phyloP scores from a whole-genome alignment of 2,888 invertebrate genomes.

The Agrilus mali region DNA sequence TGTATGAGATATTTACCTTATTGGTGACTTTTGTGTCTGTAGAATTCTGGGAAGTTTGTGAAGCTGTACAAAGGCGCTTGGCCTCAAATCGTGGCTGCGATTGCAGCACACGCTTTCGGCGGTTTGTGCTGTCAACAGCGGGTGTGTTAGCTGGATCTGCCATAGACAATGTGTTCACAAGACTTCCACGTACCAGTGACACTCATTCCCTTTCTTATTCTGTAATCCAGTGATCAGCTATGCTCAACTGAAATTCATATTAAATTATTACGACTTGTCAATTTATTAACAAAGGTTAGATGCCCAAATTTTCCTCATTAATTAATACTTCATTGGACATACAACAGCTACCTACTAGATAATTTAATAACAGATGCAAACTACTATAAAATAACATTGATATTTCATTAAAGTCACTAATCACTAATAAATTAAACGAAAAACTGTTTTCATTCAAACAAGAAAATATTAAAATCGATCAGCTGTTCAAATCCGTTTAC shows the following conservation, averaged over 20 bases:
- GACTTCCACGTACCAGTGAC: constrained; percentile 45
- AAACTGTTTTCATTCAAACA: no score
- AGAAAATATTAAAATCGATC: no score
- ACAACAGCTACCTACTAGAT: no score
- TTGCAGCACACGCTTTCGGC: constrained; percentile 40
- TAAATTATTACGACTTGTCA: constrained; percentile 6
- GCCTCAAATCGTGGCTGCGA: constrained; percentile 42
- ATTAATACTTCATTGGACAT: no score
- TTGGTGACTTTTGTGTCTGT: no score
- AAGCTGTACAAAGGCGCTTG: constrained; percentile 45
- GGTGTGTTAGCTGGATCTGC: constrained; percentile 77
- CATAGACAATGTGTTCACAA: constrained; percentile 78
- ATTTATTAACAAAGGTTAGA: constrained; percentile 8
- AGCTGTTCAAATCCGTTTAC: no score
- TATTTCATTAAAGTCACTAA: no score
- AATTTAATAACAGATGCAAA: no score
- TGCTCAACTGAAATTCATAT: constrained; percentile 20
- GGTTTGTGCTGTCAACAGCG: constrained; percentile 44
- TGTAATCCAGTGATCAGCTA: constrained; percentile 22
- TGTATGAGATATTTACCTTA: no score
- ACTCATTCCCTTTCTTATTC: constrained; percentile 35
- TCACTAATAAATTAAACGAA: no score
- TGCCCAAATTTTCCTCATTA: no score
- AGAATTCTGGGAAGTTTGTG: constrained; percentile 17
- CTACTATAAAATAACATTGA: no score